Conservation (phyloP, 2,113 vertebrate genomes). For the Halcyon senegalensis region DNA sequence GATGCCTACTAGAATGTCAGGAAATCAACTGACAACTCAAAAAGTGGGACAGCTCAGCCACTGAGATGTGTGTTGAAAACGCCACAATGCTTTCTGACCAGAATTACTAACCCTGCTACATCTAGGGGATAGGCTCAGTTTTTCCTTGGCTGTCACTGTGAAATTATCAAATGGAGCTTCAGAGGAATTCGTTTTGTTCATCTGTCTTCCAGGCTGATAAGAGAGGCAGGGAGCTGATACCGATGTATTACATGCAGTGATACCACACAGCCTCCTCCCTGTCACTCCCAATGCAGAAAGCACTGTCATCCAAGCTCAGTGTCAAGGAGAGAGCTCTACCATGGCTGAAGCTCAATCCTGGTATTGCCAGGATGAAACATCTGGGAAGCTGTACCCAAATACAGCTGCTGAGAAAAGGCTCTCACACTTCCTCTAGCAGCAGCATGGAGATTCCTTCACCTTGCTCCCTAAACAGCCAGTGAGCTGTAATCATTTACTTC, state of each 20-base stretch:
- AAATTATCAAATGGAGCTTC: not conserved
- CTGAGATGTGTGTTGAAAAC: not conserved
- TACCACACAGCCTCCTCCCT: not conserved
- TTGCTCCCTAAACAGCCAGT: not conserved
- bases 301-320: not conserved
- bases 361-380: not conserved
- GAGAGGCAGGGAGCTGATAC: not conserved
- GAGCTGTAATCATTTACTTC: not conserved
- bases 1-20: not conserved
- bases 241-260: not conserved
- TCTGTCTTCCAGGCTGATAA: not conserved
- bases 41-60: not conserved
- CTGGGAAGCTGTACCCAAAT: not conserved
- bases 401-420: not conserved
- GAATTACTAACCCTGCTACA: not conserved
- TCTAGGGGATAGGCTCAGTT: not conserved
- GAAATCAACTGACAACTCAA: not conserved
- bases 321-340: not conserved
- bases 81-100: not conserved
- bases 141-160: not conserved
- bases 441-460: not conserved
- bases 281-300: not conserved
- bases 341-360: not conserved
- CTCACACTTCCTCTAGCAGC: not conserved
- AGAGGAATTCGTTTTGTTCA: not conserved